Base-by-base conservation (phyloP, 2,888 invertebrate genomes). In the Mantis religiosa region DNA sequence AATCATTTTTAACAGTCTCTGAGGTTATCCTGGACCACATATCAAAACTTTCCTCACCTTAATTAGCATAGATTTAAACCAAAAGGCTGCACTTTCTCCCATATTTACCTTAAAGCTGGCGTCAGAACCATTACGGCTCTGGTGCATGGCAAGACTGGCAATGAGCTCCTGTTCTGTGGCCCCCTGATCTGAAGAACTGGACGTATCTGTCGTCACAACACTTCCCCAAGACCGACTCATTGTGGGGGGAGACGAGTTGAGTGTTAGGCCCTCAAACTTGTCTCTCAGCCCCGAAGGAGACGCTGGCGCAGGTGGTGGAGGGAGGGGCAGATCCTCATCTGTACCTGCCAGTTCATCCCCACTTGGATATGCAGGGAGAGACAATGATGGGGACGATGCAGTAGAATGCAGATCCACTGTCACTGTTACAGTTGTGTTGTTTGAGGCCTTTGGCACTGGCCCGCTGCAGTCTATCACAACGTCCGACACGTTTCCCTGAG, bases 51-150 rank as follows among this genome's bases (percentile, higher is more conserved):
- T 34, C 6, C 34, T 7, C 7, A 0, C 34, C 34, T 34, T 3
- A 34, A 34, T 34, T 34, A 34, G 34, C 34, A 34, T 0, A 34
- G 34, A 34, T 34, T 34, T 34, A 7, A 34, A 34, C 34, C 34
- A 41, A 41, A 41, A 1, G 2, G 12, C 12, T 9, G 12, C 0
- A 41, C 7, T 54, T 54, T 27, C 8, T 27, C 4, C 30, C 14
- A 71, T 81, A 91, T 91, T 93, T 92, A 97, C 97, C 95, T 97
- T 97, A 94, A 97, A 97, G 94, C 97, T 97, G 92, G 97, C 97
- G 93, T 97, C 97, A 91, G 97, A 97, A 83, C 97, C 97, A 91
- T 96, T 97, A 90, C 97, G 94, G 92, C 95, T 95, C 34, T 90
- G 90, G 86, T 91, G 91, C 86, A 91, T 88, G 84, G 91, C 90